A percentile compares a stretch with the other conserved stretches of the same genome.
Conservation (phyloP, 2,888 invertebrate species). For the Galeruca laticollis region DNA sequence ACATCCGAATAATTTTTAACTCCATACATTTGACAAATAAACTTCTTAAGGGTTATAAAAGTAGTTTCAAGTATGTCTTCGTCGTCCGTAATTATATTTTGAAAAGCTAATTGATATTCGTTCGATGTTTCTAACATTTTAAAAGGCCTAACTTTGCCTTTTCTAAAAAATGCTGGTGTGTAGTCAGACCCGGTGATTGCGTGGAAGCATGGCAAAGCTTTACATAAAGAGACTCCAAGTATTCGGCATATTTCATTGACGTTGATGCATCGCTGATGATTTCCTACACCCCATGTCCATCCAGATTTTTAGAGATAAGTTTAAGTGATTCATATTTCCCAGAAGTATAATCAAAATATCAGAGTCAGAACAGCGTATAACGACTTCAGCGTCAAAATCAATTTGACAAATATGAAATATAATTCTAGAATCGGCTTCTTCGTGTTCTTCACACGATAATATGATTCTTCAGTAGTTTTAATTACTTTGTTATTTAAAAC, state of each 20-base stretch:
- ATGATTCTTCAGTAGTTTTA: too few relatives aligned
- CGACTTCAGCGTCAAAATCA: conserved; percentile 29
- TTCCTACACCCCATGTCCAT: conserved; percentile 26
- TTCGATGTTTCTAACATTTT: too few relatives aligned
- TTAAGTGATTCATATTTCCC: conserved; percentile 40
- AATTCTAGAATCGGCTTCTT: conserved; percentile 39
- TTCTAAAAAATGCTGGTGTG: too few relatives aligned
- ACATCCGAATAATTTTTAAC: conserved; percentile 20
- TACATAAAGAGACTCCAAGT: conserved; percentile 40
- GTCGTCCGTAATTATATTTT: too few relatives aligned
- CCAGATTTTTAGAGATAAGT: conserved; percentile 31
- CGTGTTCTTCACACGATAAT: conserved; percentile 33
- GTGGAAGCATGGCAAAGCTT: too few relatives aligned
- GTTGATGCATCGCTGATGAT: conserved; percentile 38
- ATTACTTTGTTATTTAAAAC: conserved; percentile 27
- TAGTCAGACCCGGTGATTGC: too few relatives aligned
- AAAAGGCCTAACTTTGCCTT: too few relatives aligned
- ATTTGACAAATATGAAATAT: conserved; percentile 36
- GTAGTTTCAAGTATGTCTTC: too few relatives aligned
- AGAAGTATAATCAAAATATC: too few relatives aligned
- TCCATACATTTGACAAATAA: conserved; percentile 3
- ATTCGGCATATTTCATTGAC: conserved; percentile 49
- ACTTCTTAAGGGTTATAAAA: too few relatives aligned
- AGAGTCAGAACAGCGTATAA: too few relatives aligned
- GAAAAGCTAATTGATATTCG: too few relatives aligned